A percentile compares a stretch with the other conserved stretches of the same genome.
Conservation (phyloP, 92 coral and sea anemone species). For the Phenganax subtilis region DNA sequence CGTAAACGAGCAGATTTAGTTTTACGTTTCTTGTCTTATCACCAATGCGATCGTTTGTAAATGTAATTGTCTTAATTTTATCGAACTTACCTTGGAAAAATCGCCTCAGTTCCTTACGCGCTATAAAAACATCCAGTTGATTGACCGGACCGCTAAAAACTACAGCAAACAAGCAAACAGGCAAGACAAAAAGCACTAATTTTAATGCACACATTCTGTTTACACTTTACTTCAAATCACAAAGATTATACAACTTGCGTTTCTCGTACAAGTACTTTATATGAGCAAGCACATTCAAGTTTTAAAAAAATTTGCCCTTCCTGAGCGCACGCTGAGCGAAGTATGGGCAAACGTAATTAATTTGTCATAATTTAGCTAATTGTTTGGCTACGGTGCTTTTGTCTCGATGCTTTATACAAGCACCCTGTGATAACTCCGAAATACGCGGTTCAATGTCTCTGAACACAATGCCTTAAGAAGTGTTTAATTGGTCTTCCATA, state of each 20-base stretch:
- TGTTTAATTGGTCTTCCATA: conserved; percentile 23
- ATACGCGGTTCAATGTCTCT: conserved; percentile 20
- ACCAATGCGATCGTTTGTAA: no score
- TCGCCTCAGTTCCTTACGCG: conserved; percentile 31
- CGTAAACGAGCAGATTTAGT: no score
- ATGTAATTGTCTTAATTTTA: no score
- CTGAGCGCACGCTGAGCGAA: neutral
- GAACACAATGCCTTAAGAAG: conserved; percentile 30
- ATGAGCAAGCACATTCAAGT: neutral
- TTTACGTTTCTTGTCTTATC: no score
- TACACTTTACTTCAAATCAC: neutral
- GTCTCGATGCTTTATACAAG: neutral
- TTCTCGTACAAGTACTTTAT: no score
- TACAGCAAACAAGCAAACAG: conserved; percentile 7
- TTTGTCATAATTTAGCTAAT: conserved; percentile 42
- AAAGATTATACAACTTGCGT: no score
- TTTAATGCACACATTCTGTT: conserved; percentile 1
- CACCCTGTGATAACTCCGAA: conserved; percentile 11
- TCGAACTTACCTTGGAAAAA: conserved; percentile 25
- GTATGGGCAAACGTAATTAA: conserved; percentile 22
- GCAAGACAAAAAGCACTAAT: neutral
- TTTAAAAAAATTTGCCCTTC: neutral
- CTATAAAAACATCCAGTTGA: conserved; percentile 29
- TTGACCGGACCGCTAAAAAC: conserved; percentile 27
- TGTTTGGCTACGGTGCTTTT: conserved; percentile 22